Evolutionary conservation across 2,113 vertebrate species (phyloP).

Genomic region (Rutilus rutilus): DNA sequence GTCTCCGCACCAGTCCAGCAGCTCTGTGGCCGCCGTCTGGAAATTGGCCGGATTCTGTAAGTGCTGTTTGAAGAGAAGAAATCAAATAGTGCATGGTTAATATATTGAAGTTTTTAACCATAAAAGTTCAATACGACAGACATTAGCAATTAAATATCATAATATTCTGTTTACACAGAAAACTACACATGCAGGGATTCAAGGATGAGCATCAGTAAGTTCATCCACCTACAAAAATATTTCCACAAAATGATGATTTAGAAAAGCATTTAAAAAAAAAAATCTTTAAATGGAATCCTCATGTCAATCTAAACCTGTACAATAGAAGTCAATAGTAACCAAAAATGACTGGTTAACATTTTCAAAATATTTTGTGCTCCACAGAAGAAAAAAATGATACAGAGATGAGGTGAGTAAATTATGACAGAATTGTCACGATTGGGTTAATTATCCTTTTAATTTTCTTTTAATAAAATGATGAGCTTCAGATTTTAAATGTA

Average conservation of each 20-base stretch:
- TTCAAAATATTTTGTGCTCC: not conserved
- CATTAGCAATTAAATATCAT: not conserved
- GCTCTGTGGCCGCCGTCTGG: conserved; percentile 97
- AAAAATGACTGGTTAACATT: not conserved
- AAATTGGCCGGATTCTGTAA: conserved; percentile 99
- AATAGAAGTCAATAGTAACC: not conserved
- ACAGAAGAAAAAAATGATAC: not conserved
- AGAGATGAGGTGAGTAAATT: not conserved
- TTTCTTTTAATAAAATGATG: not conserved
- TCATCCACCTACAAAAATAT: not conserved
- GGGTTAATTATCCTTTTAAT: not conserved
- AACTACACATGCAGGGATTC: not conserved
- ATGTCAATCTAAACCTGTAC: not conserved
- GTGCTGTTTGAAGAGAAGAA: conserved; percentile 81
- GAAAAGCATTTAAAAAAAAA: not conserved
- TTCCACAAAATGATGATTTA: not conserved
- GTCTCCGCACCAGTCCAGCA: conserved; percentile 99
- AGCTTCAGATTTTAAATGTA: not conserved
- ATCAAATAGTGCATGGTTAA: conserved; percentile 21
- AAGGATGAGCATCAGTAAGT: not conserved
- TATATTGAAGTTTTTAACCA: not conserved
- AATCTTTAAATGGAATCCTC: not conserved
- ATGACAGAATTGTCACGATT: not conserved
- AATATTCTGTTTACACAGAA: not conserved
- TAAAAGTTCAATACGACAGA: not conserved